Conservation (phyloP, 64 coral and sea anemone genomes). For the Montipora cactus region DNA sequence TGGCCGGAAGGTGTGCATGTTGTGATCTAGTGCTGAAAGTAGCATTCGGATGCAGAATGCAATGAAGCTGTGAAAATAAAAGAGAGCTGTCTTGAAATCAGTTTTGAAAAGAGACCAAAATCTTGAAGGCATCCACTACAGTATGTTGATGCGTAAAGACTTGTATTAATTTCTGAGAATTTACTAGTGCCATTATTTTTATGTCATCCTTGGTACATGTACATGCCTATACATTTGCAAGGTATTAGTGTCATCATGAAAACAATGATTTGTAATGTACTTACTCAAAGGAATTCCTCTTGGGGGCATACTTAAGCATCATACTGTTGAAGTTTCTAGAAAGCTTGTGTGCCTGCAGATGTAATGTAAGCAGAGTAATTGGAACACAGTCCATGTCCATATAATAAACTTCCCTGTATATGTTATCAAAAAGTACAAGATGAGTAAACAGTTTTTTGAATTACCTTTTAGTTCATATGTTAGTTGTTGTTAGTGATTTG, state of each 20-base stretch:
- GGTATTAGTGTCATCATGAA: not conserved
- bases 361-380: no score
- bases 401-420: not conserved
- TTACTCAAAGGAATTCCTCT: conserved; percentile 47
- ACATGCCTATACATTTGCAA: conserved; percentile 3
- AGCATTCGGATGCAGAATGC: not conserved
- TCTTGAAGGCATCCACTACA: not conserved
- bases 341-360: no score
- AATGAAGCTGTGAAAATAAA: not conserved
- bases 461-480: not conserved
- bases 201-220: not conserved
- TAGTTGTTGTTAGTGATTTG: not conserved
- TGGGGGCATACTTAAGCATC: no score
- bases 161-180: conserved; percentile 1
- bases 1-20: not conserved
- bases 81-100: not conserved
- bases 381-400: not conserved
- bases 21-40: not conserved
- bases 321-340: no score
- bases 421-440: not conserved
- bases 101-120: not conserved
- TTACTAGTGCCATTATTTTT: not conserved
- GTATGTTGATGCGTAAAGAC: not conserved
- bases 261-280: not conserved
- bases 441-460: not conserved